Percentiles rank a stretch among this genome's conserved stretches.
Evolutionary conservation across 2,113 vertebrate species (phyloP).

Genomic region (Tor tambroides): DNA sequence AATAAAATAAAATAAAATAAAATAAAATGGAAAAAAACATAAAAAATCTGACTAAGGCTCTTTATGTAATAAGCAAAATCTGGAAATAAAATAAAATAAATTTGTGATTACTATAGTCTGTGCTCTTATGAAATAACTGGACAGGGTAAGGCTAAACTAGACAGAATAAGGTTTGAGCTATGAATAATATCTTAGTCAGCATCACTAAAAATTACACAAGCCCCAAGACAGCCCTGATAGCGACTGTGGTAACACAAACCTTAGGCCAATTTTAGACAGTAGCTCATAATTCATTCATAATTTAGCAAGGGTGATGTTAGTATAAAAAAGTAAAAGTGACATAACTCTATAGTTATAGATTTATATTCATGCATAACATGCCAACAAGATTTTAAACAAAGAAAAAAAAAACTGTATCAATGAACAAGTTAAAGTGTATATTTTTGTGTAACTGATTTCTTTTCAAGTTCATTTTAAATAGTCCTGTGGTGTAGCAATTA

Average conservation of each 20-base stretch:
- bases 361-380: no score
- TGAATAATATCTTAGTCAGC: not conserved
- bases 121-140: not conserved
- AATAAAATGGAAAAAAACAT: no score
- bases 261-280: slow-evolving; percentile 13
- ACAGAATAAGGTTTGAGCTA: not conserved
- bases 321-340: slow-evolving; percentile 25
- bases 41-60: not conserved
- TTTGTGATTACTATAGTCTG: no score
- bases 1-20: not conserved
- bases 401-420: no score
- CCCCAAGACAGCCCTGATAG: not conserved
- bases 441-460: no score
- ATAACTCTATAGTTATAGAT: no score
- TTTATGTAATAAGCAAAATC: not conserved
- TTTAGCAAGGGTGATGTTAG: not conserved
- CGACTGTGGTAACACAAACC: not conserved
- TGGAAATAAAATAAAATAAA: not conserved
- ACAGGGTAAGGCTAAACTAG: not conserved
- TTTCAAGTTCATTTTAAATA: not conserved
- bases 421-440: no score
- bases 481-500: not conserved
- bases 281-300: slow-evolving; percentile 24
- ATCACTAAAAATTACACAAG: slow-evolving; percentile 6
- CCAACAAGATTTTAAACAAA: no score